Conservation (phyloP, 2,797 vertebrate genomes). For the Melanotaenia nigrans region DNA sequence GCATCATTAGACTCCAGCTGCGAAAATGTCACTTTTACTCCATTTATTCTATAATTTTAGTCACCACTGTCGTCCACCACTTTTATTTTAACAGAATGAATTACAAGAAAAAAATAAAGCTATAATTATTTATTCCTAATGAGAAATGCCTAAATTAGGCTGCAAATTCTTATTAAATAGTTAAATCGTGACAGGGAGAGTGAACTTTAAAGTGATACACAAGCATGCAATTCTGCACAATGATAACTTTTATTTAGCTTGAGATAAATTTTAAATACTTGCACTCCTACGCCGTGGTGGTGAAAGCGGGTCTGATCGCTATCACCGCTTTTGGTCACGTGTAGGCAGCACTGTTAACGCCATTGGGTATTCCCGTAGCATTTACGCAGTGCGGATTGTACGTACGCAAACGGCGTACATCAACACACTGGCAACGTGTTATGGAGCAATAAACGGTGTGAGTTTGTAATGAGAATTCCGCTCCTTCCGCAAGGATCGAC, state of each 20-base stretch:
- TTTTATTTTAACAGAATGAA: background rate
- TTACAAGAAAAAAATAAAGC: background rate
- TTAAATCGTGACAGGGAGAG: no score
- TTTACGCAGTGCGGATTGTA: slow-evolving; percentile 18
- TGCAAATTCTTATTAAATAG: background rate
- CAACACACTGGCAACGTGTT: background rate
- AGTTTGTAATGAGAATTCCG: slow-evolving; percentile 32
- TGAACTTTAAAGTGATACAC: background rate
- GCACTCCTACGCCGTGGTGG: no score
- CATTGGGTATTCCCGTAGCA: slow-evolving; percentile 23
- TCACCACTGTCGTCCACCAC: background rate
- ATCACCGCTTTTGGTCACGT: background rate
- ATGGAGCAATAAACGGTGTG: slow-evolving; percentile 21
- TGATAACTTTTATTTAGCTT: background rate
- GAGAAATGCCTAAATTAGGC: background rate
- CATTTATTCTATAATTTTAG: background rate
- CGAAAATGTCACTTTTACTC: background rate
- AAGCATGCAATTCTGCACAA: background rate
- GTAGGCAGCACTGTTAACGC: background rate
- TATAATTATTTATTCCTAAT: background rate
- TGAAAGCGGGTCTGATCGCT: background rate
- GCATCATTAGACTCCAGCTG: background rate
- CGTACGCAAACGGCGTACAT: slow-evolving; percentile 59
- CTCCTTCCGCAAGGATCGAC: slow-evolving; percentile 13
- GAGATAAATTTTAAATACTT: background rate